phyloP scores from a whole-genome alignment of 2,113 vertebrate species.

The Megaleporinus macrocephalus region DNA sequence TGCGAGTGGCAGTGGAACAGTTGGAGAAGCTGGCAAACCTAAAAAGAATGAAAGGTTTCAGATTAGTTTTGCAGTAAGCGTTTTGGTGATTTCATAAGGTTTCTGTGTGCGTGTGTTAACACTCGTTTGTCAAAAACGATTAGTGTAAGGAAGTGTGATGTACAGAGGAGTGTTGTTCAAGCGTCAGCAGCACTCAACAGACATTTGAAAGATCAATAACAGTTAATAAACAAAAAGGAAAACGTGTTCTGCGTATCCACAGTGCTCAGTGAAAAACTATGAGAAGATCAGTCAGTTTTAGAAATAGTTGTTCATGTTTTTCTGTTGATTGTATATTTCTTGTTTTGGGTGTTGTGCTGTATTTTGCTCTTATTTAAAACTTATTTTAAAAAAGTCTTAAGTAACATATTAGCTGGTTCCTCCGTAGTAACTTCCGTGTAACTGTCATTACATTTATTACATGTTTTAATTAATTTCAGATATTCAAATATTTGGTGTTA shows the following conservation, averaged over 20 bases:
- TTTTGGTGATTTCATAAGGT: background rate
- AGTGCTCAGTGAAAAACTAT: background rate
- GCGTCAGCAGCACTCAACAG: constrained; percentile 17
- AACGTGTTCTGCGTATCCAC: background rate
- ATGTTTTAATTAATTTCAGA: too few relatives aligned
- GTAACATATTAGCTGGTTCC: background rate
- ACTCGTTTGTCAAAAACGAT: background rate
- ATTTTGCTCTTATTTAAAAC: background rate
- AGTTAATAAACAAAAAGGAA: constrained; percentile 14
- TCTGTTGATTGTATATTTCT: background rate
- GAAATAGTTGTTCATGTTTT: background rate
- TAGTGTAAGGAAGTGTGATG: background rate
- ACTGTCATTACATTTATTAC: too few relatives aligned
- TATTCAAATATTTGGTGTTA: too few relatives aligned
- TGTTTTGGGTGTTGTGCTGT: background rate
- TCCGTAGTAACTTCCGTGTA: too few relatives aligned
- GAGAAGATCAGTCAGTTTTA: background rate
- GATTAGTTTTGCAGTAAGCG: background rate
- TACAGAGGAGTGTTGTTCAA: constrained; percentile 14
- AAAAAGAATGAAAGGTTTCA: background rate
- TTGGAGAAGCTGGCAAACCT: background rate
- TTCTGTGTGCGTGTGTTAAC: background rate
- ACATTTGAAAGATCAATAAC: constrained; percentile 47
- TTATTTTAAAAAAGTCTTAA: background rate
- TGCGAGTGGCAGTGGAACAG: background rate